Percentiles rank a stretch among this genome's conserved stretches.
These are phyloP conservation scores for Brachycybe producta DNA, from an alignment of 2,888 invertebrate species.

Conservation along the genomic window DNA sequence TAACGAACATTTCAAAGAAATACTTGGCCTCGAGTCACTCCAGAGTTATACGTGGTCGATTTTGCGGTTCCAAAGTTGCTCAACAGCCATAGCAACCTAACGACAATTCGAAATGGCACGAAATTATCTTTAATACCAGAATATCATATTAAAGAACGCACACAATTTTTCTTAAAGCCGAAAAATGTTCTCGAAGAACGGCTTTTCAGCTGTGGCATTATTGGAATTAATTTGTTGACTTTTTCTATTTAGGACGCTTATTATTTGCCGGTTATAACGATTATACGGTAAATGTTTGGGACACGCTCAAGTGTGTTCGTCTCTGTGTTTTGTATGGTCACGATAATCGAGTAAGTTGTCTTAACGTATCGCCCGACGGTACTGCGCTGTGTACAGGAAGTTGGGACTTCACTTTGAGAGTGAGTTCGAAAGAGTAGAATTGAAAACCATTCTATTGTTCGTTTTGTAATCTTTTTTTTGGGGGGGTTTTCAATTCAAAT, in stretches of 20 bases:
- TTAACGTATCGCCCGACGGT: conserved; percentile 92
- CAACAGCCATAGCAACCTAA: too few relatives aligned
- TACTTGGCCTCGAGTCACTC: too few relatives aligned
- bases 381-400: conserved; percentile 93
- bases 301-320: conserved; percentile 83
- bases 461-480: not conserved
- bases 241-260: conserved; percentile 53
- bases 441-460: not conserved
- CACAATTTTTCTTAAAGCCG: too few relatives aligned
- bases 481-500: not conserved
- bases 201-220: not conserved
- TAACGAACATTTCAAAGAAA: too few relatives aligned
- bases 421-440: too few relatives aligned
- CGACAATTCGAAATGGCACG: too few relatives aligned
- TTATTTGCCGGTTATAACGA: conserved; percentile 98
- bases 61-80: too few relatives aligned
- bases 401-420: conserved; percentile 86
- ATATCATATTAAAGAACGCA: too few relatives aligned
- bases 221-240: not conserved
- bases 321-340: conserved; percentile 86
- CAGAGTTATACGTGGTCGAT: too few relatives aligned
- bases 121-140: too few relatives aligned
- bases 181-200: too few relatives aligned
- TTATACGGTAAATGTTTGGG: conserved; percentile 98
- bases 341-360: conserved; percentile 84